phyloP scores from a whole-genome alignment of 2,797 vertebrate genomes.

The Fundulus diaphanus region DNA sequence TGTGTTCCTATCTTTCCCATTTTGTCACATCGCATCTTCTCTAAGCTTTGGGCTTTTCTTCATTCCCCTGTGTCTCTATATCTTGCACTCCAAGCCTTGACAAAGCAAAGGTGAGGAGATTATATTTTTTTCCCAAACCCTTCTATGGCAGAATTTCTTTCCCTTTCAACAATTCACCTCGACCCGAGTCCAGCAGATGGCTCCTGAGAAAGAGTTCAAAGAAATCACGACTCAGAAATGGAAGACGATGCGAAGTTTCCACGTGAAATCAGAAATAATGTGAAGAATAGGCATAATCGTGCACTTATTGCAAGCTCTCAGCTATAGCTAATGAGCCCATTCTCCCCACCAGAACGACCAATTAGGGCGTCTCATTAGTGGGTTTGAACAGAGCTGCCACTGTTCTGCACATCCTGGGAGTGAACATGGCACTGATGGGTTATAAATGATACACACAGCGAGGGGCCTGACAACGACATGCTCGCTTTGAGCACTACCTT shows the following conservation, averaged over 20 bases:
- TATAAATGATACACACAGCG: constrained; percentile 49
- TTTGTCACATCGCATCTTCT: constrained; percentile 17
- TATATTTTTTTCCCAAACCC: not conserved
- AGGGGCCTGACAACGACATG: constrained; percentile 15
- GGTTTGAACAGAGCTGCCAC: constrained; percentile 66
- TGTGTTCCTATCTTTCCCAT: constrained; percentile 22
- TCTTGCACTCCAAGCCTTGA: not conserved
- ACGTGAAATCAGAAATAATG: not conserved
- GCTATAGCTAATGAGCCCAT: constrained; percentile 70
- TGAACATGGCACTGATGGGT: constrained; percentile 55
- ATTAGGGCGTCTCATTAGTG: constrained; percentile 79
- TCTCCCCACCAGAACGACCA: constrained; percentile 73
- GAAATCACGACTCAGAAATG: not conserved
- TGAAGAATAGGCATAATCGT: not conserved
- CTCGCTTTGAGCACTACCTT: constrained; percentile 6
- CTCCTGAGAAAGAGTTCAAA: not conserved
- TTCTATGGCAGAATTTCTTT: not conserved
- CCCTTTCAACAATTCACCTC: not conserved
- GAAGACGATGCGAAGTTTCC: not conserved
- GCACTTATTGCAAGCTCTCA: constrained; percentile 25
- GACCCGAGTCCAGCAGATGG: not conserved
- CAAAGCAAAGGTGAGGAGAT: not conserved
- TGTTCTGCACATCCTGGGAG: constrained; percentile 70
- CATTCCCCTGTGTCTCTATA: not conserved
- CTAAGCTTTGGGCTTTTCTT: constrained; percentile 14